phyloP scores from a whole-genome alignment of 2,888 invertebrate genomes.

The Papilio gigon region DNA sequence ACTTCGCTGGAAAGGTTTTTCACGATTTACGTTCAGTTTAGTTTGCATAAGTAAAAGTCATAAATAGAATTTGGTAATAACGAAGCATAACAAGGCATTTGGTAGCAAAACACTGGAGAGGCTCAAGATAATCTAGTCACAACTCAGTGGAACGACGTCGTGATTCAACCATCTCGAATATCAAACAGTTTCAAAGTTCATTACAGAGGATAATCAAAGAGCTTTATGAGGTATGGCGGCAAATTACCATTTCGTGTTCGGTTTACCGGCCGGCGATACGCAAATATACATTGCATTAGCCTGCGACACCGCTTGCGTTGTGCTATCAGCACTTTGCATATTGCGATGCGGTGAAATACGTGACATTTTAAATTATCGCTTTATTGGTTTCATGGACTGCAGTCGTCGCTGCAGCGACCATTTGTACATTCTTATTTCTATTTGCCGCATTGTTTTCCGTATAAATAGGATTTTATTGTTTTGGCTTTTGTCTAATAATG shows the following conservation, averaged over 20 bases:
- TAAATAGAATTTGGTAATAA: neutral
- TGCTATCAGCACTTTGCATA: slow-evolving; percentile 24
- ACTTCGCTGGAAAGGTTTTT: too few species aligned
- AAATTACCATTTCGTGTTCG: slow-evolving; percentile 36
- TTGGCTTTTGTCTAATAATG: neutral
- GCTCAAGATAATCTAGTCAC: neutral
- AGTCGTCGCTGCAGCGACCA: neutral
- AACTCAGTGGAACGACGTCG: neutral
- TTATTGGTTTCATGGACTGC: slow-evolving; percentile 20
- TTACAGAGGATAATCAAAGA: slow-evolving; percentile 30
- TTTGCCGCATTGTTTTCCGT: neutral
- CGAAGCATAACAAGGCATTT: neutral
- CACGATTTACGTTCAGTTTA: too few species aligned
- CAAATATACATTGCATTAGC: slow-evolving; percentile 29
- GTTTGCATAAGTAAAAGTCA: neutral
- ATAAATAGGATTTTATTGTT: neutral
- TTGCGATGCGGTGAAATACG: slow-evolving; percentile 22
- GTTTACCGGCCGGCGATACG: slow-evolving; percentile 18
- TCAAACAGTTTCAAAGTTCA: slow-evolving; percentile 15
- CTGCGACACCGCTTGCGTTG: neutral
- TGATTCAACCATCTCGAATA: slow-evolving; percentile 13
- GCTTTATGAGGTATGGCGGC: slow-evolving; percentile 9
- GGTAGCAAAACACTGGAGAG: neutral
- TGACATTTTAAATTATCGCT: slow-evolving; percentile 29
- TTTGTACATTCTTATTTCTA: slow-evolving; percentile 6